phyloP scores from a whole-genome alignment of 1,140 invertebrate species.

The Drosophila takahashii region DNA sequence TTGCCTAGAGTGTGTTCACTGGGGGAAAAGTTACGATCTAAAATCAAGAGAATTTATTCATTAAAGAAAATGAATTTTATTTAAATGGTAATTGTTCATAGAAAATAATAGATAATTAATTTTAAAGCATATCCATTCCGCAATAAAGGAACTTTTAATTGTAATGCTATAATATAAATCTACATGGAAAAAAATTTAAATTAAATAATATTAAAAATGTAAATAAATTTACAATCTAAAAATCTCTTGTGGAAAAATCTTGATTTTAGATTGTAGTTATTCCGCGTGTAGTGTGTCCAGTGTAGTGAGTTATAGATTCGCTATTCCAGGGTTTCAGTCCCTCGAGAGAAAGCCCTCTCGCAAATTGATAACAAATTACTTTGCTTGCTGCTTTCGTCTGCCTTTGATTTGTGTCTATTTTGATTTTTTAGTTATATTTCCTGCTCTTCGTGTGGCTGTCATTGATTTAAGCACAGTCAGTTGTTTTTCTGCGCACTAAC shows the following conservation, averaged over 20 bases:
- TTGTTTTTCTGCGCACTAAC: slow-evolving; percentile 14
- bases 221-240: too few relatives aligned
- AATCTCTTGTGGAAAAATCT: background rate
- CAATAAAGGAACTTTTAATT: too few relatives aligned
- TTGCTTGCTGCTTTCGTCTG: slow-evolving; percentile 35
- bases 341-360: slow-evolving; percentile 30
- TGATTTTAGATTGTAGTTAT: slow-evolving; percentile 8
- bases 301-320: slow-evolving; percentile 31
- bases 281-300: background rate
- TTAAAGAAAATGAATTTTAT: background rate
- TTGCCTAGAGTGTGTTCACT: slow-evolving; percentile 30
- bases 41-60: background rate
- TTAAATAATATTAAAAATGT: too few relatives aligned
- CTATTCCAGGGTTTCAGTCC: slow-evolving; percentile 9
- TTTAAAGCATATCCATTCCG: too few relatives aligned
- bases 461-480: slow-evolving; percentile 43
- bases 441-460: slow-evolving; percentile 31
- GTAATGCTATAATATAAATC: too few relatives aligned
- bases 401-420: slow-evolving; percentile 35
- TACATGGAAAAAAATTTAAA: too few relatives aligned
- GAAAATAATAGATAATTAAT: too few relatives aligned
- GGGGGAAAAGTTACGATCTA: slow-evolving; percentile 1
- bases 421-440: slow-evolving; percentile 28
- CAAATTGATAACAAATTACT: slow-evolving; percentile 58
- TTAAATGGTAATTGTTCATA: too few relatives aligned